Evolutionary conservation across 2,888 invertebrate species (phyloP).

Genomic region (Drosophila anomelani): DNA sequence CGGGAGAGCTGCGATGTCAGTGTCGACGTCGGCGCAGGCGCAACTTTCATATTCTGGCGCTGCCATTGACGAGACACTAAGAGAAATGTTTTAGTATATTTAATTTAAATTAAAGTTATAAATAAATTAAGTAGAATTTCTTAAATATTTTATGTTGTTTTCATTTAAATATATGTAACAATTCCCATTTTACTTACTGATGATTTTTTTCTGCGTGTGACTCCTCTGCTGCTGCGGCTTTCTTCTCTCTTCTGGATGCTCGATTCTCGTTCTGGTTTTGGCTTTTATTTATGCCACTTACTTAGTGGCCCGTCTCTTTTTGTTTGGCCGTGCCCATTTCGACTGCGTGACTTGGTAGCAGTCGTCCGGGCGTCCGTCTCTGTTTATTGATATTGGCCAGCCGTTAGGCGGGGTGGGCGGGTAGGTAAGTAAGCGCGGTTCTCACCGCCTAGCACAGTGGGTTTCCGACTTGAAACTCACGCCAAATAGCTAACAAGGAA

Average conservation of each 20-base stretch:
- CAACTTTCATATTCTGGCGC: constrained; percentile 74
- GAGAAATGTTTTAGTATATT: neutral
- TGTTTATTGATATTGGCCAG: constrained; percentile 51
- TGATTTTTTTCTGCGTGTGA: constrained; percentile 2
- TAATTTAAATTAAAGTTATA: neutral
- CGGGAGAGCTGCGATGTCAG: constrained; percentile 51
- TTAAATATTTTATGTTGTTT: neutral
- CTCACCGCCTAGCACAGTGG: constrained; percentile 64
- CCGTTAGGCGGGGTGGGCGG: constrained; percentile 46
- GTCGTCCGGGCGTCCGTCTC: constrained; percentile 31
- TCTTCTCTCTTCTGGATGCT: constrained; percentile 55
- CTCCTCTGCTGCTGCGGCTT: constrained; percentile 48
- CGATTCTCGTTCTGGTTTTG: constrained; percentile 70
- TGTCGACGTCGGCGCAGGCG: constrained; percentile 61
- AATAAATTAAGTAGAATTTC: no score
- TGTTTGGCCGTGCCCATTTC: constrained; percentile 74
- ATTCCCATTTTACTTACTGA: neutral
- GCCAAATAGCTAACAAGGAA: constrained; percentile 77
- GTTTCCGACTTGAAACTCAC: constrained; percentile 61
- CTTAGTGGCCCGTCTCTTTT: constrained; percentile 50
- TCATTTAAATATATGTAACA: neutral
- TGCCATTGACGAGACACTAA: constrained; percentile 28
- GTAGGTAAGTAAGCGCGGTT: constrained; percentile 25
- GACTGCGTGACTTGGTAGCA: constrained; percentile 74
- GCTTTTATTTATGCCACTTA: constrained; percentile 57